phyloP scores from a whole-genome alignment of 2,888 invertebrate species.

The Drosophila eohydei region DNA sequence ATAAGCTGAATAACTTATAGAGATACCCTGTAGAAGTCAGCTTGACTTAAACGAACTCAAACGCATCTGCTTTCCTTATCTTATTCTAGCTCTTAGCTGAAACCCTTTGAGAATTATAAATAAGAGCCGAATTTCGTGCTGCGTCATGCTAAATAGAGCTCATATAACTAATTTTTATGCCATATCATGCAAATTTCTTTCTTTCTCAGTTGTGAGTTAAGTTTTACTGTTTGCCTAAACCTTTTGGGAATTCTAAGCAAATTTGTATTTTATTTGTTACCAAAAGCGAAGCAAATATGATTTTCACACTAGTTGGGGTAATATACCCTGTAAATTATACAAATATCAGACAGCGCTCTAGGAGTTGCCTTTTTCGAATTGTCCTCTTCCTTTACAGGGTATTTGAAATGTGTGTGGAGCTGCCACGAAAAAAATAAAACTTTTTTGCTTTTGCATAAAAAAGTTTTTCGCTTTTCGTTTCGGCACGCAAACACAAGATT shows the following conservation, averaged over 20 bases:
- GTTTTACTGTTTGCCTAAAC: background rate
- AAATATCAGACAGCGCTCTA: background rate
- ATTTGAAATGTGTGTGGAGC: slow-evolving; percentile 3
- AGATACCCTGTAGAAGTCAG: slow-evolving; percentile 16
- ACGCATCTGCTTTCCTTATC: background rate
- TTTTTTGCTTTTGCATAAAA: slow-evolving; percentile 32
- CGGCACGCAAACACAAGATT: slow-evolving; percentile 56
- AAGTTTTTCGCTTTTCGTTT: slow-evolving; percentile 57
- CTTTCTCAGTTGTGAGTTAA: background rate
- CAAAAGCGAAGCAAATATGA: background rate
- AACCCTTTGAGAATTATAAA: slow-evolving; percentile 30
- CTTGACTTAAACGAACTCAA: background rate
- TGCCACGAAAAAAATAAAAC: background rate
- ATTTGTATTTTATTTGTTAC: slow-evolving; percentile 4
- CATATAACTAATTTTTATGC: background rate
- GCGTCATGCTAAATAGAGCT: background rate
- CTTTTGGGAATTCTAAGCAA: slow-evolving; percentile 30
- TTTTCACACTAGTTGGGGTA: background rate
- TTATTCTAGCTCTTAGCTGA: background rate
- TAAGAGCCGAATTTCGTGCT: background rate
- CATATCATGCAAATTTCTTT: background rate
- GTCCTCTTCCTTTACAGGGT: slow-evolving; percentile 12
- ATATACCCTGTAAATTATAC: background rate
- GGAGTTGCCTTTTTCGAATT: no score
- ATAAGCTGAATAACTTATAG: background rate